Base-by-base conservation (phyloP, 2,888 invertebrate species). In the Philereme transversata region DNA sequence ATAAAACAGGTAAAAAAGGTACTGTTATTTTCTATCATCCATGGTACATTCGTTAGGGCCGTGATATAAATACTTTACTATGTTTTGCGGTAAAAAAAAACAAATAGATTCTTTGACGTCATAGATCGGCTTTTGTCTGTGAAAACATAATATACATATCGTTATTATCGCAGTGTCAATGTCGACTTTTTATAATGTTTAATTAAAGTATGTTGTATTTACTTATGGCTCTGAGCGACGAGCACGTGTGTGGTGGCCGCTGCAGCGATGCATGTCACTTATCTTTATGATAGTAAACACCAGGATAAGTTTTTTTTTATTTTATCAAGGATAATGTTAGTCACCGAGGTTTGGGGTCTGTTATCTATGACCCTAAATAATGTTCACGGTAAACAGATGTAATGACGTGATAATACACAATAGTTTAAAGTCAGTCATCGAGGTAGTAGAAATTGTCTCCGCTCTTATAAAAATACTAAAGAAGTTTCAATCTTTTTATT, bases 211-310 rank as follows among this genome's bases (percentile, higher is more conserved):
- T 62, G 52, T 75, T 70, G 77, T 90, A 86, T 90, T 90, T 88
- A 83, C 71, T 77, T 67, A 77, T 71, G 74, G 78, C 77, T 75
- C 72, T 73, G 75, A 77, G 67, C 73, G 9, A 72, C 70, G 76
- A 81, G 79, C 82, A 75, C 80, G 81, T 82, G 83, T 80, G 87
- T 84, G 89, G 90, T 81, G 86, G 77, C 77, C 81, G 75, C 71
- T 71, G 77, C 79, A 81, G 86, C 45, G 85, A 83, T 76, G 77
- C 78, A 79, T 87, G 86, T 85, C 84, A 61, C 74, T 84, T 92
- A 91, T 91, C 90, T 92, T 90, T 90, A 90, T 87, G 86, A 81
- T 76, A 68, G 79, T 81, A 90, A 90, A 90, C 87, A 88, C 74
- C 73, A 77, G 75, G 76, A 76, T 81, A 72, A 69, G 36, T 72